Evolutionary conservation across 1,140 invertebrate species (phyloP), one percentile per base, ranked within the genome.

Genomic region (Aphaenogaster ashmeadi): DNA sequence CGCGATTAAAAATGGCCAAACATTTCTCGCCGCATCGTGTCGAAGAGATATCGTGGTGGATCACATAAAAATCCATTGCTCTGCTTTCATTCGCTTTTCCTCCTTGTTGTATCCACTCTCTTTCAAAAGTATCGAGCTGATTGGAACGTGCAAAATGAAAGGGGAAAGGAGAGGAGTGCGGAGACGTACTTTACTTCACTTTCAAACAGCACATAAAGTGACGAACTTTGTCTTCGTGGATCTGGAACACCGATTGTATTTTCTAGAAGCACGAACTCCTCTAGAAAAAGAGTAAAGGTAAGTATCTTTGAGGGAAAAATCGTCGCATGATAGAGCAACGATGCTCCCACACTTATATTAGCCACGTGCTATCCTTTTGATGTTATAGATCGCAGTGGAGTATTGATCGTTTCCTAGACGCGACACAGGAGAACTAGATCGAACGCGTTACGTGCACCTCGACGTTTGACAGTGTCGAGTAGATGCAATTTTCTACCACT

Each of bases 131-230:
- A 58, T 86, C 75, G 60, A 44, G 38, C 47, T 75, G 86, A 77
- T 90, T 78, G 80, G n/a, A 52, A 88, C 80, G 75, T 58, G 81
- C 71, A 86, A 90, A 85, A 66, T 86, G 85, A 74, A 33, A 64
- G 21, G 62, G 62, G 71, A 58, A 33, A 66, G 38, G 56, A 9
- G 44, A 11, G 36, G 54, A 50, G 72, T n/a, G 47, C 60, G 75
- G 56, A 78, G 50, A 75, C 54, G 74, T 85, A 90, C 88, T 90
- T 90, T 84, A 87, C 88, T 87, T 60, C 66, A 90, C 89, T 90
- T 89, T 87, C 89, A 69, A 89, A 87, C 89, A 69, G 88, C 87
- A 90, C 88, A 87, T 87, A 90, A 90, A 90, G 86, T 75, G 71
- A 83, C 64, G 89, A 90, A 89, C 89, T 90, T 90, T 89, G 85